Percentiles rank a stretch among this genome's conserved stretches.
Conservation (phyloP, 2,113 vertebrate species). For the Actenoides hombroni region DNA sequence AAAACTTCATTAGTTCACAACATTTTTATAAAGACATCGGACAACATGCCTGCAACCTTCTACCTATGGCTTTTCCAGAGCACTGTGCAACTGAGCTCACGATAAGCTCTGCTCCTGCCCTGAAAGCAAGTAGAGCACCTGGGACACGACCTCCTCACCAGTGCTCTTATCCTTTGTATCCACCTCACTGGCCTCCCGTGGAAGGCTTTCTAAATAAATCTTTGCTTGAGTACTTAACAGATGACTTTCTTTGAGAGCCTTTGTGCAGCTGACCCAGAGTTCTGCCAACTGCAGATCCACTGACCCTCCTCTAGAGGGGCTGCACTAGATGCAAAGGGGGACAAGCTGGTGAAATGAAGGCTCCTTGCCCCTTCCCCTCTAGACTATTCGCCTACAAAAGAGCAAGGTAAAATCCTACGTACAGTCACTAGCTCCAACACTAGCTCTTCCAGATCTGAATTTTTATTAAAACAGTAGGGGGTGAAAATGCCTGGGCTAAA, state of each 20-base stretch:
- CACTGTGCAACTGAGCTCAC: background rate
- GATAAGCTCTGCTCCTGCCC: background rate
- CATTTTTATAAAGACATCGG: background rate
- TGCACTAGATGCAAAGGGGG: background rate
- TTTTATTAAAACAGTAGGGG: background rate
- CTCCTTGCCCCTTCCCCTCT: background rate
- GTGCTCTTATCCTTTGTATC: slow-evolving; percentile 6
- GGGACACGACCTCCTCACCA: slow-evolving; percentile 20
- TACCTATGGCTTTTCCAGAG: background rate
- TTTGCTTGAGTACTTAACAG: slow-evolving; percentile 14
- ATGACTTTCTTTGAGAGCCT: slow-evolving; percentile 1
- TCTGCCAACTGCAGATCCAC: background rate
- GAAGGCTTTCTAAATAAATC: slow-evolving; percentile 52
- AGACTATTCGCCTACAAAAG: background rate
- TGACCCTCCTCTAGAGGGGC: background rate
- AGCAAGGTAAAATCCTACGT: background rate
- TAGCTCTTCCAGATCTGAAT: background rate
- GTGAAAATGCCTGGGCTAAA: slow-evolving; percentile 11
- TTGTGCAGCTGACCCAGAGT: background rate
- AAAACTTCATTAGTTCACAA: background rate
- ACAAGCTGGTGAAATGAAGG: background rate
- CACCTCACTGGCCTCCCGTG: background rate
- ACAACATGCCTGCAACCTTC: background rate
- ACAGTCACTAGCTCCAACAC: background rate
- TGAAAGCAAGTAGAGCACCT: slow-evolving; percentile 1